A percentile compares a stretch with the other conserved stretches of the same genome.
Conservation (phyloP, 2,888 invertebrate species). For the Melikaiella ostensackeni region DNA sequence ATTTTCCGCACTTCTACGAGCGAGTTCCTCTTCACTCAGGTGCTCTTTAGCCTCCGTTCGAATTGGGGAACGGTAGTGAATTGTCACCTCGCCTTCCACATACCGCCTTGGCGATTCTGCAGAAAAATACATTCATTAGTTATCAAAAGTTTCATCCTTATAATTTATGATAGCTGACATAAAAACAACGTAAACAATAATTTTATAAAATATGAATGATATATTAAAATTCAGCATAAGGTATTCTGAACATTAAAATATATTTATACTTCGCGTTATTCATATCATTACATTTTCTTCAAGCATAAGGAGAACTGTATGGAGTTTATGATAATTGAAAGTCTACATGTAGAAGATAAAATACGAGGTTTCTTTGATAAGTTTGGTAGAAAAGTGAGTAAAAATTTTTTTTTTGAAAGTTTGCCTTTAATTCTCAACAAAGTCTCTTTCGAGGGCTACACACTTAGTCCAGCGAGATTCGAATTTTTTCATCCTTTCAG, state of each 20-base stretch:
- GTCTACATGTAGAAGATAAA: neutral
- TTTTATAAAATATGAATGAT: too few species aligned
- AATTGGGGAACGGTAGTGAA: slow-evolving; percentile 94
- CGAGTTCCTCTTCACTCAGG: slow-evolving; percentile 92
- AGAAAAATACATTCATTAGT: slow-evolving; percentile 14
- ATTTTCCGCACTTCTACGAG: slow-evolving; percentile 91
- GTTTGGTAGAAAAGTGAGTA: too few species aligned
- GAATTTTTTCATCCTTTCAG: too few species aligned
- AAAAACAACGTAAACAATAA: neutral
- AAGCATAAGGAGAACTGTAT: neutral
- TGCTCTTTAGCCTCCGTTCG: slow-evolving; percentile 91
- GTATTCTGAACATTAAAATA: too few species aligned
- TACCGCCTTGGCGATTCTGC: slow-evolving; percentile 92
- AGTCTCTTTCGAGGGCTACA: too few species aligned
- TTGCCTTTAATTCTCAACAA: too few species aligned
- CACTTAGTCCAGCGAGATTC: too few species aligned
- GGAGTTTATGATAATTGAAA: neutral
- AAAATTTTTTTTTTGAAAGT: too few species aligned
- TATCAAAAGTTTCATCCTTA: slow-evolving; percentile 8
- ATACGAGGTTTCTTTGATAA: too few species aligned
- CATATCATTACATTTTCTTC: neutral
- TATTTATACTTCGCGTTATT: too few species aligned
- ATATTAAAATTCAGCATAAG: too few species aligned
- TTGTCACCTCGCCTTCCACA: slow-evolving; percentile 95
- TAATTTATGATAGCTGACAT: slow-evolving; percentile 38